Evolutionary conservation across 1,140 invertebrate genomes (phyloP), one percentile per base, ranked within the genome.

Genomic region (Daktulosphaira vitifoliae): DNA sequence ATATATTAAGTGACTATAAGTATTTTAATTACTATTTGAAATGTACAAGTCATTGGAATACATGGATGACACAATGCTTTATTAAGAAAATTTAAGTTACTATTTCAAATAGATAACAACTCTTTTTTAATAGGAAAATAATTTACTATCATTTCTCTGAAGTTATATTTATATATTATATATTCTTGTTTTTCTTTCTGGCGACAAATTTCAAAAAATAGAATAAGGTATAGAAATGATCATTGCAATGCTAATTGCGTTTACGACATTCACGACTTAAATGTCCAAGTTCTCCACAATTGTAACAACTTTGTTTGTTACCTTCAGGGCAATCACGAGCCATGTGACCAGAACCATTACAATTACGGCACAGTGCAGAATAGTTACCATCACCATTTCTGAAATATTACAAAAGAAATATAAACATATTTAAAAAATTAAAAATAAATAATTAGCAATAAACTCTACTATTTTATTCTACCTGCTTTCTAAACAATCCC

Each of bases 401-500:
- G 20, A 26, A 65, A 65, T 3, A n/a, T n/a, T n/a, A n/a, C n/a
- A n/a, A n/a, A n/a, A n/a, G 5, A 33, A 33, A 33, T 33, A 6
- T 33, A 11, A 33, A 33, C 29, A 33, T n/a, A n/a, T n/a, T n/a
- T n/a, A 33, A 33, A 33, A 33, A 33, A 5, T 33, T 33, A 11
- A 11, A 33, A 6, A 6, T 33, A 5, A 33, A 33, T 33, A 33
- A 33, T 5, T 23, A 6, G 4, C 7, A 48, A 48, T 9, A 48
- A 4, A 23, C 5, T 3, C 2, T 25, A 26, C 23, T 29, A 39
- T 23, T 15, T 54, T 8, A 18, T 18, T 26, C 26, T 62, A 62
- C 56, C 84, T 59, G 46, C 42, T 59, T 25, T 66, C 52, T 29
- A 53, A 44, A 13, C 67, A 68, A 16, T 65, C 59, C 49, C 67